phyloP scores from a whole-genome alignment of 2,888 invertebrate species.

The Paralinhomoeus sp. region DNA sequence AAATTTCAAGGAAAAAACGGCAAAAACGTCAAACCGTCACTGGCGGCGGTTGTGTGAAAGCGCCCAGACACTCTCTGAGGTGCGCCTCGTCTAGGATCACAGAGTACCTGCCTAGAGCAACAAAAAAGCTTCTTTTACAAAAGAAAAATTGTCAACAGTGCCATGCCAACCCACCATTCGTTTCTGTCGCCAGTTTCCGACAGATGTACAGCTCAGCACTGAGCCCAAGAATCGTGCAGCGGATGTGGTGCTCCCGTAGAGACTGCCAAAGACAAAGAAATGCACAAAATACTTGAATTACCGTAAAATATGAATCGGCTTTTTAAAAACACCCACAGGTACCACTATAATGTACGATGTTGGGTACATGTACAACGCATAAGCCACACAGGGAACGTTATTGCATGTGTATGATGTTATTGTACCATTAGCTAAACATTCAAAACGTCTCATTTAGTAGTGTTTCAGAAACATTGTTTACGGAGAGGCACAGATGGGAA shows the following conservation, averaged over 20 bases:
- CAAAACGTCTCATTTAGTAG: too few relatives aligned
- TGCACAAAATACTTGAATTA: conserved; percentile 1
- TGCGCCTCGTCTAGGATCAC: conserved; percentile 62
- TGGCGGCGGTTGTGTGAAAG: conserved; percentile 32
- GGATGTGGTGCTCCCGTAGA: conserved; percentile 52
- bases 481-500: too few relatives aligned
- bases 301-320: too few relatives aligned
- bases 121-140: not conserved
- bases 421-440: too few relatives aligned
- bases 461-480: too few relatives aligned
- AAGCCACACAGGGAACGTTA: too few relatives aligned
- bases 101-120: conserved; percentile 46
- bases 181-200: conserved; percentile 56
- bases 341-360: too few relatives aligned
- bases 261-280: conserved; percentile 32
- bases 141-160: not conserved
- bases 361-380: too few relatives aligned
- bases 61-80: conserved; percentile 33
- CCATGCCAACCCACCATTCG: conserved; percentile 37
- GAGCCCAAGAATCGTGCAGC: conserved; percentile 79
- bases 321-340: too few relatives aligned
- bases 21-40: conserved; percentile 19
- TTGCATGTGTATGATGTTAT: too few relatives aligned
- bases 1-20: not conserved
- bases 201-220: conserved; percentile 84